Base-by-base conservation (phyloP, 1,140 invertebrate species). In the Mesaphorura yosii region DNA sequence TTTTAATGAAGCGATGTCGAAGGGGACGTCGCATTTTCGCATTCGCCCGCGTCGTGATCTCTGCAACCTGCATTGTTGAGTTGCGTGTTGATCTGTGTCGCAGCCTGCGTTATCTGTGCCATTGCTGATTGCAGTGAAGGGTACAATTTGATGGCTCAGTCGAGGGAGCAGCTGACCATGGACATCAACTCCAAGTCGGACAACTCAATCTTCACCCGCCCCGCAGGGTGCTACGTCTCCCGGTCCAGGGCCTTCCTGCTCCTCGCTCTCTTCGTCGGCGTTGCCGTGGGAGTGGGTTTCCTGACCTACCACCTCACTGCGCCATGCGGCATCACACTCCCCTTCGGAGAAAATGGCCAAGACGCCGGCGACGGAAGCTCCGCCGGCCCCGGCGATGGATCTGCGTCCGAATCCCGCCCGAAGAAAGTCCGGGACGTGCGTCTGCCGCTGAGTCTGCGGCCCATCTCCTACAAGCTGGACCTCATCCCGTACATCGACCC, bases 401-500 rank as follows among this genome's bases (percentile, higher is more conserved):
- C 1, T 14, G 22, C 29, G 27, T 17, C 38, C 23, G 29, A 7
- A 22, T n/a, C 22, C 5, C 41, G 44, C n/a, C 41, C 45, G 12
- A 26, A 40, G 2, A 62, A 62, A 56, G 39, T 56, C 17, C 53
- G 20, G 15, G 74, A 84, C 66, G 78, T 84, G 3, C 73, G 83
- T 59, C 67, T 86, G 51, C 82, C 84, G 0, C 74, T 65, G 37
- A 74, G 75, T 37, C 69, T 87, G 0, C 66, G 74, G 17, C 84
- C 84, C 0, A 67, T 81, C 20, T 76, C 73, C 3, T 87, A 88
- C 62, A 75, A 79, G 47, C 65, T 87, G 1, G 75, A 76, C 58
- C 64, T 87, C 29, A 76, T 79, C 25, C 84, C 84, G 0, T 81
- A 81, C 57, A 76, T 86, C 37, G 58, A 65, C 7, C 47, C 59